A percentile compares a stretch with the other conserved stretches of the same genome.
These are phyloP conservation scores for Isurus oxyrinchus DNA, from an alignment of 2,113 vertebrate genomes.

Conservation along the genomic window DNA sequence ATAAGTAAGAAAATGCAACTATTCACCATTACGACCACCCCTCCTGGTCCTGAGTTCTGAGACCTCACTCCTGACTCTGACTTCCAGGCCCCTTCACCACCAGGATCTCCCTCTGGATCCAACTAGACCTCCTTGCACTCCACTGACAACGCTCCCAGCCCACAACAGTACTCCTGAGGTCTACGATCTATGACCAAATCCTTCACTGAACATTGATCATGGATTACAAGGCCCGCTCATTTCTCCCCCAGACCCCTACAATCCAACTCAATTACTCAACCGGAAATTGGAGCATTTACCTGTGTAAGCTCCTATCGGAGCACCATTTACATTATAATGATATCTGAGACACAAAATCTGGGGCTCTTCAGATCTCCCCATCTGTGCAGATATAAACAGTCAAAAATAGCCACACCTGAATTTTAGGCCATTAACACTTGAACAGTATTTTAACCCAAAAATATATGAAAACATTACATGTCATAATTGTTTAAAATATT, in stretches of 20 bases:
- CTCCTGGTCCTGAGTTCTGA: too few relatives aligned
- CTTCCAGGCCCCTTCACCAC: too few relatives aligned
- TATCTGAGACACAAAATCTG: not conserved
- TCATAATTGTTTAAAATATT: conserved; percentile 7
- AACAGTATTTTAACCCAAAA: not conserved
- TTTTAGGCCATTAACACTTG: not conserved
- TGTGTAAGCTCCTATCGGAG: not conserved
- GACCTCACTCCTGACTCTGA: too few relatives aligned
- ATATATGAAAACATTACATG: not conserved
- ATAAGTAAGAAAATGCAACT: not conserved
- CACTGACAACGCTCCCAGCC: not conserved
- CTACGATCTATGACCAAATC: not conserved
- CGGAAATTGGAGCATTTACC: not conserved
- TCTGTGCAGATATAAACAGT: not conserved
- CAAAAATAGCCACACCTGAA: not conserved
- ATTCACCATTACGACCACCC: not conserved
- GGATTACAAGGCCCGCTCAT: not conserved
- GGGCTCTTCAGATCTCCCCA: not conserved
- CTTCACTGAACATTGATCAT: not conserved
- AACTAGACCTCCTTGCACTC: not conserved
- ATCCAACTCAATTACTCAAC: too few relatives aligned
- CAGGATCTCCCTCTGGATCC: too few relatives aligned
- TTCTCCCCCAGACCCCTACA: not conserved
- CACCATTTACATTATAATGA: not conserved
- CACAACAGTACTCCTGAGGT: not conserved